phyloP scores from a whole-genome alignment of 2,113 vertebrate genomes.

The Hemiprocne comata region DNA sequence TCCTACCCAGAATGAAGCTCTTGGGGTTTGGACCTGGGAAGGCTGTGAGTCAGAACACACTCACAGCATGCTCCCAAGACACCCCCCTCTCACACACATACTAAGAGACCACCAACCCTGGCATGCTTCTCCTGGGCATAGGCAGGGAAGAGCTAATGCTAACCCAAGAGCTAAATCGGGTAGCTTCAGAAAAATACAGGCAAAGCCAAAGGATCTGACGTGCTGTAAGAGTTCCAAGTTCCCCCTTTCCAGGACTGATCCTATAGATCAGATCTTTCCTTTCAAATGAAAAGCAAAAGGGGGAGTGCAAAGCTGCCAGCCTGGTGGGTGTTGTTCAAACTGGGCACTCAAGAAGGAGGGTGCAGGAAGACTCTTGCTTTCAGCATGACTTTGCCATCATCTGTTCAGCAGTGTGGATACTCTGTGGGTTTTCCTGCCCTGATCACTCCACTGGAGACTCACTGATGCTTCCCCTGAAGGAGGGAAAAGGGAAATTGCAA shows the following conservation, averaged over 20 bases:
- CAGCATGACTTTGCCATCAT: not conserved
- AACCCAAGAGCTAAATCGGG: not conserved
- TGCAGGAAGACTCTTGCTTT: not conserved
- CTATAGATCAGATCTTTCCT: not conserved
- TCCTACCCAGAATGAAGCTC: not conserved
- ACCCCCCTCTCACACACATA: not conserved
- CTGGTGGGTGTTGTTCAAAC: not conserved
- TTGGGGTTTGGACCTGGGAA: not conserved
- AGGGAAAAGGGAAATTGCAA: slow-evolving; percentile 28
- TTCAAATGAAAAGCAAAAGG: not conserved
- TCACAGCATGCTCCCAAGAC: not conserved
- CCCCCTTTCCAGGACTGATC: not conserved
- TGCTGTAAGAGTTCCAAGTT: not conserved
- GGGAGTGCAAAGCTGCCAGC: not conserved
- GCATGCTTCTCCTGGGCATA: fast-evolving
- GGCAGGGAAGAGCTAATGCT: not conserved
- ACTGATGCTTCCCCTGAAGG: not conserved
- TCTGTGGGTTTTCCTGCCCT: not conserved
- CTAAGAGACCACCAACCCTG: not conserved
- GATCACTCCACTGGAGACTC: not conserved
- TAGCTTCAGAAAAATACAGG: not conserved
- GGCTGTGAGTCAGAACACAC: not conserved
- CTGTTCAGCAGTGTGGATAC: not conserved
- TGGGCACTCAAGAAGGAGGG: not conserved
- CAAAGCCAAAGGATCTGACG: not conserved